Evolutionary conservation across 1,140 invertebrate species (phyloP).

Genomic region (Bombyx mandarina): DNA sequence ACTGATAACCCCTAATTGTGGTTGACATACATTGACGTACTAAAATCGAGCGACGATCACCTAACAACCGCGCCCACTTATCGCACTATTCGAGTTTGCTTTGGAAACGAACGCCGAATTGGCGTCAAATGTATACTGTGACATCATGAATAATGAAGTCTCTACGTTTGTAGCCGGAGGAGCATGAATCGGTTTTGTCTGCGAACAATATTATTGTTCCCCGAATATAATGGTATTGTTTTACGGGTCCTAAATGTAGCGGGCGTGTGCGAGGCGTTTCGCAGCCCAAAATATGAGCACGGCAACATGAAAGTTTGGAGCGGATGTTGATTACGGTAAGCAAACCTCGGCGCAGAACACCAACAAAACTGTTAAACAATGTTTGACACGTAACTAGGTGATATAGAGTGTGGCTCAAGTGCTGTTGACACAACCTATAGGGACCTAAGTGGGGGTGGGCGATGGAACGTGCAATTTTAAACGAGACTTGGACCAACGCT

Average conservation of each 20-base stretch:
- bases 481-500: constrained; percentile 27
- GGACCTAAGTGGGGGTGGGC: constrained; percentile 37
- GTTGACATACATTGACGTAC: constrained; percentile 14
- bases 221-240: constrained; percentile 46
- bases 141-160: constrained; percentile 45
- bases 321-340: constrained; percentile 21
- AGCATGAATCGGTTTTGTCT: constrained; percentile 40
- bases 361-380: constrained; percentile 51
- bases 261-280: constrained; percentile 12
- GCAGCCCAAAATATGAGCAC: constrained; percentile 14
- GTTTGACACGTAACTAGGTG: constrained; percentile 54
- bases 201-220: constrained; percentile 41
- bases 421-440: constrained; percentile 41
- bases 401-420: constrained; percentile 38
- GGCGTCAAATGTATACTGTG: constrained; percentile 27
- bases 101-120: constrained; percentile 19
- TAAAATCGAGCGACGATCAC: constrained; percentile 28
- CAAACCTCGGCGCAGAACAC: constrained; percentile 25
- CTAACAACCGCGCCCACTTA: constrained; percentile 43
- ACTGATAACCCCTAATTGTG: too few relatives aligned
- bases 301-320: constrained; percentile 12
- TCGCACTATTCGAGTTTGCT: constrained; percentile 19
- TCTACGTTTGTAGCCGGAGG: constrained; percentile 21
- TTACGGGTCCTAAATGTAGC: constrained; percentile 22
- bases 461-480: constrained; percentile 53